Base-by-base conservation (phyloP, 1,140 invertebrate genomes). In the Hyles vespertilio region DNA sequence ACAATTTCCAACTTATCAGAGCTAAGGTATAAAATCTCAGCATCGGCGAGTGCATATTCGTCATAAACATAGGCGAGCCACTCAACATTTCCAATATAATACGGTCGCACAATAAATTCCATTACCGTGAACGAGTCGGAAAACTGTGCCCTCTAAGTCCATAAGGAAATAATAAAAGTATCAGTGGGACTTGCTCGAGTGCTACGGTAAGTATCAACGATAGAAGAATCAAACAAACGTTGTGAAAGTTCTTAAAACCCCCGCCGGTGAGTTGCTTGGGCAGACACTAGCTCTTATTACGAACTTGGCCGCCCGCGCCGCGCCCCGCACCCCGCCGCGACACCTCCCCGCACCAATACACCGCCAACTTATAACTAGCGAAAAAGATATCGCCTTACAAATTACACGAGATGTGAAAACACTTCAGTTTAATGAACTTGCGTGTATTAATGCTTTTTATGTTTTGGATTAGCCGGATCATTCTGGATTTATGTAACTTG, bases 151-250 rank as follows among this genome's bases (percentile, higher is more conserved):
- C 58, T 70, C 57, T 56, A 69, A 76, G 65, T 77, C 74, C 56
- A 63, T 71, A 69, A 74, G 68, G 72, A 74, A 77, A 86, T 80
- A 84, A 82, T 79, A 84, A 79, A 85, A 79, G 77, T 81, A 82
- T 79, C 73, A 74, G 63, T 65, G 65, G 63, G 68, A 69, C 69
- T 70, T 65, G 68, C 52, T 67, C 22, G 22, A 2, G 65, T 52
- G 65, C 32, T 69, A 63, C 58, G 53, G 52, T 54, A 70, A 73
- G 76, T 81, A 79, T 77, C 72, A 65, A 53, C 67, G 77, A 75
- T 70, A 71, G 72, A 79, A 70, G 74, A 81, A 81, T 81, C 69
- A 77, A 75, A 81, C 77, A 77, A 80, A 74, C 77, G 60, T 56
- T 56, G 53, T 44, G 44, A 53, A 80, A 83, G 66, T 80, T 85